These are phyloP conservation scores for Willisornis vidua DNA, from an alignment of 2,113 vertebrate genomes.

Conservation along the genomic window DNA sequence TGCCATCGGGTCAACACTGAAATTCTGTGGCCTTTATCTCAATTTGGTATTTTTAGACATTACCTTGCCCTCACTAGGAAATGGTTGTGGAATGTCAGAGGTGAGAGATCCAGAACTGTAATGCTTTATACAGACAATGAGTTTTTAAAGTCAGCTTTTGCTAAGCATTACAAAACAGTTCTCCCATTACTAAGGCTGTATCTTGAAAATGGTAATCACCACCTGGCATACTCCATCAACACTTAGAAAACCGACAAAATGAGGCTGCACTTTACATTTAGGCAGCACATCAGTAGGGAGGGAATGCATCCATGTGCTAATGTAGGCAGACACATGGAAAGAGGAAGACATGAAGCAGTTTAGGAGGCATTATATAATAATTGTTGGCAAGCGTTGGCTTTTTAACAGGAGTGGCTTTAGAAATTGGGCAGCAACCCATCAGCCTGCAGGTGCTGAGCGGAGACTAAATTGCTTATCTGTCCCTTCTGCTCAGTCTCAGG, in stretches of 20 bases:
- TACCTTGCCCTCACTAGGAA: not conserved
- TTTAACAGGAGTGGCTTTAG: slow-evolving; percentile 30
- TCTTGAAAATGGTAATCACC: slow-evolving; percentile 4
- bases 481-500: slow-evolving; percentile 22
- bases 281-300: not conserved
- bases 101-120: not conserved
- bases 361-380: slow-evolving; percentile 33
- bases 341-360: not conserved
- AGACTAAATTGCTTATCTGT: slow-evolving; percentile 40
- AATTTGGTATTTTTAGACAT: not conserved
- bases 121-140: not conserved
- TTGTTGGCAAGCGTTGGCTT: slow-evolving; percentile 28
- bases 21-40: not conserved
- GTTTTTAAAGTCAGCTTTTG: not conserved
- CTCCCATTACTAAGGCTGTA: not conserved
- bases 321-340: slow-evolving; percentile 1
- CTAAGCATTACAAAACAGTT: not conserved
- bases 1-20: not conserved
- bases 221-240: not conserved
- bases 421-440: slow-evolving; percentile 26
- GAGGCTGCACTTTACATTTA: not conserved
- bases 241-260: not conserved
- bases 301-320: not conserved
- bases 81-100: not conserved
- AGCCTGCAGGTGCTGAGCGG: not conserved